Conservation (phyloP, 2,113 vertebrate genomes). For the Gymnorhina tibicen region DNA sequence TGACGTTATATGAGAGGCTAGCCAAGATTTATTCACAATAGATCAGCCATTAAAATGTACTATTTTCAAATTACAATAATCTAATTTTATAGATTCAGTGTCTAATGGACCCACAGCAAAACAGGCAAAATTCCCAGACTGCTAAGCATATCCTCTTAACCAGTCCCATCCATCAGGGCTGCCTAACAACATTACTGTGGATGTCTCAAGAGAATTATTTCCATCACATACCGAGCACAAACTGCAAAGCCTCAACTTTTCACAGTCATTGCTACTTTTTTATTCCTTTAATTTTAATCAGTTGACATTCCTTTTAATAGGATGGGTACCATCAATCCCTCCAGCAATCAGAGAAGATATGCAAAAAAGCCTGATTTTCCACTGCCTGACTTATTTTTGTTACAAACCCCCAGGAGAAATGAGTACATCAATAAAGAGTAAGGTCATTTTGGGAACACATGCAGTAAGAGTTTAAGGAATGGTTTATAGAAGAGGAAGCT, state of each 20-base stretch:
- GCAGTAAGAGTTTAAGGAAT: neutral
- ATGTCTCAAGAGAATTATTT: neutral
- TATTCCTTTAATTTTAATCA: neutral
- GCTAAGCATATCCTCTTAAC: neutral
- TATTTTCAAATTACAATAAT: conserved; percentile 14
- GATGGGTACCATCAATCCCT: neutral
- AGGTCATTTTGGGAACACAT: neutral
- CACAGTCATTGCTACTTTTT: neutral
- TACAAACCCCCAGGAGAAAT: neutral
- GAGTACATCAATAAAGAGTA: neutral
- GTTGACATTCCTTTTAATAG: neutral
- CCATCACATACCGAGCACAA: neutral
- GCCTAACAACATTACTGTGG: neutral
- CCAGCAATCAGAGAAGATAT: neutral
- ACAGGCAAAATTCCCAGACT: conserved; percentile 9
- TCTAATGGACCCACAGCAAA: neutral
- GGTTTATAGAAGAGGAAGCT: neutral
- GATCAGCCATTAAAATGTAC: neutral
- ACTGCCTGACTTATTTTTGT: neutral
- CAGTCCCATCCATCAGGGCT: neutral
- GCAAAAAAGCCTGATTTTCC: neutral
- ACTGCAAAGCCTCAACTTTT: neutral
- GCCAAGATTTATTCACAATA: neutral
- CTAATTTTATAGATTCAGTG: neutral
- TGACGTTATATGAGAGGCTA: neutral